Conservation (phyloP, 2,888 invertebrate species). For the Eupithecia subumbrata region DNA sequence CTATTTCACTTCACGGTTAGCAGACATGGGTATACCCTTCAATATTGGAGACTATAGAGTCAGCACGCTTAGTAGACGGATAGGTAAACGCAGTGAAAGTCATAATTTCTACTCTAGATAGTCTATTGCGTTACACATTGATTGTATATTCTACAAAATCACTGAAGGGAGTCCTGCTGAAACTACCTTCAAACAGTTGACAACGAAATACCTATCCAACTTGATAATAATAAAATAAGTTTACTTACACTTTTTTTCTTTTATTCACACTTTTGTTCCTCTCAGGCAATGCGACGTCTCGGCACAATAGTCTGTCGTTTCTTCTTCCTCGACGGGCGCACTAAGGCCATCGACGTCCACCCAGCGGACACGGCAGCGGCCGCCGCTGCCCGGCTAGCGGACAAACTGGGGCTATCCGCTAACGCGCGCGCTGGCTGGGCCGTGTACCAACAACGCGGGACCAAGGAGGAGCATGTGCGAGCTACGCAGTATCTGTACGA, state of each 20-base stretch:
- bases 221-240: background rate
- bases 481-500: constrained; percentile 97
- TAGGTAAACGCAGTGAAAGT: too few species aligned
- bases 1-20: too few species aligned
- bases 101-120: too few species aligned
- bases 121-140: background rate
- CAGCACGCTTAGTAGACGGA: too few species aligned
- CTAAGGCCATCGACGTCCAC: constrained; percentile 97
- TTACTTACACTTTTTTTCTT: background rate
- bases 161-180: background rate
- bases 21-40: too few species aligned
- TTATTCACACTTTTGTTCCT: too few species aligned
- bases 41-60: too few species aligned
- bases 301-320: constrained; percentile 97
- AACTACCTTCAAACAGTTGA: background rate
- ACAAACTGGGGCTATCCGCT: constrained; percentile 92
- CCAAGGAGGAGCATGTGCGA: constrained; percentile 94
- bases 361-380: constrained; percentile 97
- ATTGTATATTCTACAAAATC: background rate
- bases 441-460: constrained; percentile 94
- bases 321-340: constrained; percentile 97
- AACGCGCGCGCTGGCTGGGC: constrained; percentile 94
- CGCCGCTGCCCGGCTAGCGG: constrained; percentile 94
- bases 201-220: background rate
- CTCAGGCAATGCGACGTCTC: constrained; percentile 93